phyloP scores from a whole-genome alignment of 2,113 vertebrate species.

The Brachypodius melanocephalos region DNA sequence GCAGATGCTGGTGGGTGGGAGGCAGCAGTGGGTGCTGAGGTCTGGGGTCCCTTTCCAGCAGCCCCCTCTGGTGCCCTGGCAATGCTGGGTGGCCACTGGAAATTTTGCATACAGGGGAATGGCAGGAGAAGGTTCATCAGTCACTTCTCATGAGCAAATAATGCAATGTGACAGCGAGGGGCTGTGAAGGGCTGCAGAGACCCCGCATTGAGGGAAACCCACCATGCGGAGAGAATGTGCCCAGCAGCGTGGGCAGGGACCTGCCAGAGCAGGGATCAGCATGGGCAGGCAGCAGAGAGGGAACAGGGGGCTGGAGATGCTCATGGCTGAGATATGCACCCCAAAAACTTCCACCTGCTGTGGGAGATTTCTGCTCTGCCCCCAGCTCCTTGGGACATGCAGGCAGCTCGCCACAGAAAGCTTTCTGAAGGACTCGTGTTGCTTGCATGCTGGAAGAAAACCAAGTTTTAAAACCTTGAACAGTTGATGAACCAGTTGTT shows the following conservation, averaged over 20 bases:
- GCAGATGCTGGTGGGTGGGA: neutral
- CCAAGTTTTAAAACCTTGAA: conserved; percentile 28
- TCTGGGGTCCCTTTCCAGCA: neutral
- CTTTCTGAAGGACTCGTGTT: neutral
- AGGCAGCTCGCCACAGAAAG: neutral
- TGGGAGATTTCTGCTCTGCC: neutral
- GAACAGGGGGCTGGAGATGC: fast-evolving
- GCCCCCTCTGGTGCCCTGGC: fast-evolving
- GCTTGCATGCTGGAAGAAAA: neutral
- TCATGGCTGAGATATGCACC: neutral
- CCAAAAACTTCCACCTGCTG: fast-evolving
- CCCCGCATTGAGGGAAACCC: neutral
- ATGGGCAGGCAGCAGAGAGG: neutral
- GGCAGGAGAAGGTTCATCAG: neutral
- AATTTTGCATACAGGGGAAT: neutral
- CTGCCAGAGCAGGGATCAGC: neutral
- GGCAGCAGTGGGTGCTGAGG: neutral
- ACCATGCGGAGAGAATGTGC: neutral
- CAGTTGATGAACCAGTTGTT: neutral
- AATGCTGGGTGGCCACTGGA: neutral
- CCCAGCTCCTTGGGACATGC: fast-evolving
- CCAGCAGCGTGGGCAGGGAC: neutral
- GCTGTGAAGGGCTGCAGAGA: neutral
- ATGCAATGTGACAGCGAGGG: neutral
- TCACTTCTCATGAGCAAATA: neutral